Percentiles rank a stretch among this genome's conserved stretches.
Evolutionary conservation across 2,113 vertebrate species (phyloP).

Genomic region (Spheniscus mendiculus): DNA sequence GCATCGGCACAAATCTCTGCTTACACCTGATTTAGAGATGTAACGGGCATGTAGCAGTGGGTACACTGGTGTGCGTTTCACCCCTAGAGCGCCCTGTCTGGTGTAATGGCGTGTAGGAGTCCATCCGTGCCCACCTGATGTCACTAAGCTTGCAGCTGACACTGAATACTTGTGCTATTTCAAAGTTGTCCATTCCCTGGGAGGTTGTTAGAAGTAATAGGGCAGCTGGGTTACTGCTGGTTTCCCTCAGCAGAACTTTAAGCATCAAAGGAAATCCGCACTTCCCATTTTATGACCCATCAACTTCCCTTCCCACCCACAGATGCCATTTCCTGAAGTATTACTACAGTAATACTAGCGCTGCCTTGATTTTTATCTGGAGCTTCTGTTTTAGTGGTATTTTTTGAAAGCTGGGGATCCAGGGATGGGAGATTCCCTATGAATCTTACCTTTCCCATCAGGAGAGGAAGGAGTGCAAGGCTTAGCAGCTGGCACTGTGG

Average conservation of each 20-base stretch:
- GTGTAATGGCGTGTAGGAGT: neutral
- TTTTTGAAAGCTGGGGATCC: neutral
- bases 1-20: neutral
- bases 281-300: neutral
- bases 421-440: neutral
- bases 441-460: neutral
- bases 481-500: neutral
- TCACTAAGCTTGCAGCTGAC: neutral
- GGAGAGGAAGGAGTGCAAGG: neutral
- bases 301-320: neutral
- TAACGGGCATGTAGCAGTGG: neutral
- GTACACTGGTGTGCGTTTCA: conserved; percentile 15
- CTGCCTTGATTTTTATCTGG: conserved; percentile 10
- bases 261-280: neutral
- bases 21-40: neutral
- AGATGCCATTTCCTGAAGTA: neutral
- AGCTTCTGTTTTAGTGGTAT: neutral
- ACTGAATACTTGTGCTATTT: neutral
- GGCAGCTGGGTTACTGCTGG: neutral
- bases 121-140: neutral
- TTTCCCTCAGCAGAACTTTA: neutral
- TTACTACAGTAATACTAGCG: neutral
- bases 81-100: neutral
- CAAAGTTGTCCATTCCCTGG: neutral
- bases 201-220: neutral